phyloP scores from a whole-genome alignment of 2,113 vertebrate genomes.

The Heterochromis multidens region DNA sequence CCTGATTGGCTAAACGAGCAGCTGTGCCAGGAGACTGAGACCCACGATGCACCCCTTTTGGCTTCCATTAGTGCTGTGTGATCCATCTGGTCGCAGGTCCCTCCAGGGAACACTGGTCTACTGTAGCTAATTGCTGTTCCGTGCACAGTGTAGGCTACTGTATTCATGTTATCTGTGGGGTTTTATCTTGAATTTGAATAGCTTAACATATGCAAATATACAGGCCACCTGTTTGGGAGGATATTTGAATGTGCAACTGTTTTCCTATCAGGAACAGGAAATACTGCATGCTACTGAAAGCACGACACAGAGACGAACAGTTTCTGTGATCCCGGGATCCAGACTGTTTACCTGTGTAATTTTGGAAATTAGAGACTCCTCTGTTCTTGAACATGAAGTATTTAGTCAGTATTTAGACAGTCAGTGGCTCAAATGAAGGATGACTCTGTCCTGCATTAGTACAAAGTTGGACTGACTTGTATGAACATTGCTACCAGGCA shows the following conservation, averaged over 20 bases:
- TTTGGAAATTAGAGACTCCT: not conserved
- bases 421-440: not conserved
- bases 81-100: conserved; percentile 66
- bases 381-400: not conserved
- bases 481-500: not conserved
- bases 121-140: conserved; percentile 57
- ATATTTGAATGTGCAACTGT: conserved; percentile 51
- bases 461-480: not conserved
- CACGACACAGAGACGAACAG: not conserved
- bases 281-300: conserved; percentile 18
- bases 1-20: conserved; percentile 67
- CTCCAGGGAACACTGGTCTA: conserved; percentile 55
- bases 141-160: conserved; percentile 26
- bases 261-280: conserved; percentile 24
- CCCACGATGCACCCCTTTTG: conserved; percentile 56
- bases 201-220: conserved; percentile 56
- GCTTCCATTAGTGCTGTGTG: conserved; percentile 65
- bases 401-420: not conserved
- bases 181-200: conserved; percentile 50
- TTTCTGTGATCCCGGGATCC: not conserved
- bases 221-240: not conserved
- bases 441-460: not conserved
- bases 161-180: conserved; percentile 2
- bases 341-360: not conserved
- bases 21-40: conserved; percentile 60